Base-by-base conservation (phyloP, 2,888 invertebrate species). In the Eristalis intricaria region DNA sequence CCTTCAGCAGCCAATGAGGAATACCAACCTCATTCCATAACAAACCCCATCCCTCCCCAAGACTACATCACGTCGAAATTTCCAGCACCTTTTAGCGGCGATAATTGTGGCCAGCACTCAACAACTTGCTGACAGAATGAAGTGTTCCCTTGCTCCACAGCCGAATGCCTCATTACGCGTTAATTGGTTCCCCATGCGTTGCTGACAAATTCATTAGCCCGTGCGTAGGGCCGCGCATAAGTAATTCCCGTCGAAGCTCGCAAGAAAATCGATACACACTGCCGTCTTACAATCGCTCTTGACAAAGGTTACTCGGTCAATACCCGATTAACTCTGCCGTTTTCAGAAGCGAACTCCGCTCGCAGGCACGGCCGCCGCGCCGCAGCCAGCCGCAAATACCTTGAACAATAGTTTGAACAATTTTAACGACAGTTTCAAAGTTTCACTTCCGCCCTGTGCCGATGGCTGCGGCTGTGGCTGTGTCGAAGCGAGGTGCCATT, bases 271-370 rank as follows among this genome's bases (percentile, higher is more conserved):
- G n/a, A 79, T 79, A 32, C n/a, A 13, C n/a, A 32, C 29, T 32
- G 66, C 64, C 26, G 32, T 15, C 19, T 43, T 35, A 22, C 64
- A 29, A 15, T 7, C 26, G 32, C 23, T 50, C 84, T 68, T 64
- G 68, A 58, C 58, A 88, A 85, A 85, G 84, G 85, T 89, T 81
- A 89, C 70, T 87, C 73, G 89, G 89, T 89, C 89, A 89, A 86
- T 77, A 88, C 75, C 88, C 89, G 88, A 58, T 78, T 81, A 83
- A 86, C 64, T 85, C 43, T 63, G 60, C 60, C n/a, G 32, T n/a
- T 29, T 15, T 56, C 22, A 19, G 22, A 19, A 26, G 29, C 29
- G 29, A 29, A 29, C 23, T 66, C 15, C 32, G 4, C 32, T n/a
- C 64, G 23, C 4, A n/a, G 35, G 26, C 56, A 10, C 4, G 26